phyloP scores from a whole-genome alignment of 1,140 invertebrate species.

The Rhagoletis pomonella region DNA sequence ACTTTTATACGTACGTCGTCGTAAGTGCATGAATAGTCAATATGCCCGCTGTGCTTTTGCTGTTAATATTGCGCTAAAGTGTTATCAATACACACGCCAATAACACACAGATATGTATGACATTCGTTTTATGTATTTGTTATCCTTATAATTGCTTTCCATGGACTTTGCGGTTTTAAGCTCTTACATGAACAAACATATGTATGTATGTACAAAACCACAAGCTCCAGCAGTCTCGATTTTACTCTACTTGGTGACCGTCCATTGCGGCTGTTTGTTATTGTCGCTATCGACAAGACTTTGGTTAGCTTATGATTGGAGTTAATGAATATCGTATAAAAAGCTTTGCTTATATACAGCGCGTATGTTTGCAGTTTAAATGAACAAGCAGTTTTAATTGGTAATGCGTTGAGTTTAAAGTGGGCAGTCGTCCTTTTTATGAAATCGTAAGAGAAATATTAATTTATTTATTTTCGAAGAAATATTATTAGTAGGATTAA shows the following conservation, averaged over 20 bases:
- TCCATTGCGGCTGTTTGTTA: neutral
- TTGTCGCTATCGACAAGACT: neutral
- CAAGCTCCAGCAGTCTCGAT: too few species aligned
- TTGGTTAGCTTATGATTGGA: neutral
- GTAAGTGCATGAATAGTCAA: neutral
- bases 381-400: too few species aligned
- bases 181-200: neutral
- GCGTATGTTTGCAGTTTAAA: too few species aligned
- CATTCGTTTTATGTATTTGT: neutral
- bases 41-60: slow-evolving; percentile 19
- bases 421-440: too few species aligned
- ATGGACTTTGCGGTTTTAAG: neutral
- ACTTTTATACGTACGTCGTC: too few species aligned
- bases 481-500: too few species aligned
- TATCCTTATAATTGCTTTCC: slow-evolving; percentile 8
- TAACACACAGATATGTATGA: neutral
- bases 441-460: too few species aligned
- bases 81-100: neutral
- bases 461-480: too few species aligned
- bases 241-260: neutral
- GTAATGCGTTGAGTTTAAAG: too few species aligned
- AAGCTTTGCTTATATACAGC: neutral
- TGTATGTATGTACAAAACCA: neutral
- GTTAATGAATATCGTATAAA: neutral
- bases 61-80: slow-evolving; percentile 5